Base-by-base conservation (phyloP, 92 coral and sea anemone species). In the Scolanthus callimorphus region DNA sequence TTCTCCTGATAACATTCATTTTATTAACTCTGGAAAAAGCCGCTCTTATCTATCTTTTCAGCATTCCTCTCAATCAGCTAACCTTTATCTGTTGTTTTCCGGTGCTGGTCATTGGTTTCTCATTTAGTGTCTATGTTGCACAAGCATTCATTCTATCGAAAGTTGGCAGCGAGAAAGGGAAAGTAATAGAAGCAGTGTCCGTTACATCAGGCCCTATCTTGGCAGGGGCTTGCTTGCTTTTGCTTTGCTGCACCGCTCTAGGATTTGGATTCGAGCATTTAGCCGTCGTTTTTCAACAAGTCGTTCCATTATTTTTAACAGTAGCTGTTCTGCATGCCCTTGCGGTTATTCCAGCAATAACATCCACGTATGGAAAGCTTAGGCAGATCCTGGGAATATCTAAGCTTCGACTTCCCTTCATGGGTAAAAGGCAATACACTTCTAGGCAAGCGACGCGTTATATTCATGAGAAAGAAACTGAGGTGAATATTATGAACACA, bases 201-300 rank as follows among this genome's bases (percentile, higher is more conserved):
- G 61, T 52, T 2, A 55, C 73, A 26, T 64, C 60, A 3, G 62
- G 70, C 34, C 76, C 87, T 22, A 57, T 75, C 20, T 12, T 69
- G 2, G 4, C n/a, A 24, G 75, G 78, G 15, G 60, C 58, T 2
- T 17, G 55, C 10, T 48, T 75, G 20, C 50, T 39, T 19, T n/a
- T 21, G 20, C 68, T 59, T 49, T 70, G 92, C 29, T 85, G 83
- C 12, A 31, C 80, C 17, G 73, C 80, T n/a, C 63, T 85, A 10
- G 83, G 76, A n/a, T 85, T 80, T 54, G 66, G 62, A 28, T 85
- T 68, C 24, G 76, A 82, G 17, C 60, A 57, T 30, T 55, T 80
- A 4, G 55, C 27, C 29, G 59, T 24, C 13, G 55, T 80, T 29
- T 80, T 85, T 47, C 63, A 63, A 13, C 54, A 43, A 4, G 65